phyloP scores from a whole-genome alignment of 2,797 vertebrate genomes.

The Spea hammondii region DNA sequence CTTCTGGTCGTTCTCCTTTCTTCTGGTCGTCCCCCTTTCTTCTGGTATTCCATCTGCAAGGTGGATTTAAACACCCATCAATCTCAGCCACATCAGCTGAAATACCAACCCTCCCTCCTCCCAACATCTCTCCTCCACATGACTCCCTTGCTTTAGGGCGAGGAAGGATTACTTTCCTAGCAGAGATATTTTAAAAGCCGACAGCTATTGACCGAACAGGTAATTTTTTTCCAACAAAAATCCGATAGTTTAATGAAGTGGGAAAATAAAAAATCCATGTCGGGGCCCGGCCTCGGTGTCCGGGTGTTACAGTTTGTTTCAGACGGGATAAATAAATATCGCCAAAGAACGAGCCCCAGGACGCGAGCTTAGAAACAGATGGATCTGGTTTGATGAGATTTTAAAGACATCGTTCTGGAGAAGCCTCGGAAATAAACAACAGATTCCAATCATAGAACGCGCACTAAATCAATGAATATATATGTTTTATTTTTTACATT shows the following conservation, averaged over 20 bases:
- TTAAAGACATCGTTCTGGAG: not conserved
- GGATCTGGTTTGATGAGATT: conserved; percentile 3
- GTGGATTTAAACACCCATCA: not conserved
- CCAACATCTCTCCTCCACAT: not conserved
- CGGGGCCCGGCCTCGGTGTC: not conserved
- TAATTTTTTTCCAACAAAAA: not conserved
- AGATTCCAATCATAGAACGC: conserved; percentile 16
- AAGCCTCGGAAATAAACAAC: conserved; percentile 12
- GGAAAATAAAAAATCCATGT: not conserved
- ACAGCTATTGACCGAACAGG: not conserved
- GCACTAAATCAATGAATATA: conserved; percentile 4
- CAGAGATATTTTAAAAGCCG: not conserved
- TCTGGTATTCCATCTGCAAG: too few species aligned
- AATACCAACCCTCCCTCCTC: not conserved
- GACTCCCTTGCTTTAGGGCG: not conserved
- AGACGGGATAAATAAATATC: not conserved
- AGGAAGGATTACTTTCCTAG: not conserved
- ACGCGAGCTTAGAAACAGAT: not conserved
- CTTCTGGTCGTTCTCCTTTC: too few species aligned
- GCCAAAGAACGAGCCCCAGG: not conserved
- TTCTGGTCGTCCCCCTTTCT: too few species aligned
- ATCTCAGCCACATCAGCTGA: not conserved
- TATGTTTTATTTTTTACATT: not conserved
- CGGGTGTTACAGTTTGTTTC: not conserved
- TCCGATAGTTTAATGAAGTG: conserved; percentile 3